Percentiles rank a stretch among this genome's conserved stretches.
Evolutionary conservation across 2,888 invertebrate species (phyloP).

Genomic region (Eledona agricola): DNA sequence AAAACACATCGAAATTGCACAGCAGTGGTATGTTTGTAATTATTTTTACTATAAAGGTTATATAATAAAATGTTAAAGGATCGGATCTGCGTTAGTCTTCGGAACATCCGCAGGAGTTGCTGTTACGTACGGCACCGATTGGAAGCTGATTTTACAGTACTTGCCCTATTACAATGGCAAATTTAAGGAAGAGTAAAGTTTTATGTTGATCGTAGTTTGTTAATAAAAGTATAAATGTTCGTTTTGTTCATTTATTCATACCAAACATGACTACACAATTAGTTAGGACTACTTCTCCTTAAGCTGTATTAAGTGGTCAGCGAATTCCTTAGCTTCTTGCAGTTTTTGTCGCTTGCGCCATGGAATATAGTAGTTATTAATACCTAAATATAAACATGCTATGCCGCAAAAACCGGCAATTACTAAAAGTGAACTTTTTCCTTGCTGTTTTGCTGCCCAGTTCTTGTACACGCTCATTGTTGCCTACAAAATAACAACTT

Average conservation of each 20-base stretch:
- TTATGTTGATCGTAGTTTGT: slow-evolving; percentile 12
- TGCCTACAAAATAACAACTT: neutral
- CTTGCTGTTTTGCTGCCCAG: slow-evolving; percentile 41
- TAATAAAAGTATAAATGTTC: slow-evolving; percentile 4
- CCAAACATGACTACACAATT: slow-evolving; percentile 7
- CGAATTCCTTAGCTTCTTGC: slow-evolving; percentile 9
- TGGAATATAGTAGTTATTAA: slow-evolving; percentile 38
- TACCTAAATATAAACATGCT: slow-evolving; percentile 31
- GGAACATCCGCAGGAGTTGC: slow-evolving; percentile 72
- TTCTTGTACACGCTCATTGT: slow-evolving; percentile 38
- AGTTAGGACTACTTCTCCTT: too few species aligned
- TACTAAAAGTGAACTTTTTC: slow-evolving; percentile 41
- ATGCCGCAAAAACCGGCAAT: slow-evolving; percentile 37
- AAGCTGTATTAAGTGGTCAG: too few species aligned
- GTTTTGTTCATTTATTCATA: slow-evolving; percentile 5
- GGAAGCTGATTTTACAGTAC: slow-evolving; percentile 76
- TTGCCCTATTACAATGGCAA: slow-evolving; percentile 81
- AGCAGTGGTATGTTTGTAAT: slow-evolving; percentile 59
- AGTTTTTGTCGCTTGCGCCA: slow-evolving; percentile 28
- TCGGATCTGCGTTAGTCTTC: slow-evolving; percentile 70
- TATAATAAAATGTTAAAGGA: slow-evolving; percentile 55
- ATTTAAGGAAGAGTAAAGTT: slow-evolving; percentile 65
- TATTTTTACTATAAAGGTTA: slow-evolving; percentile 43
- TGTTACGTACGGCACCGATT: slow-evolving; percentile 79
- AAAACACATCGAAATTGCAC: slow-evolving; percentile 69